Percentiles rank a stretch among this genome's conserved stretches.
These are phyloP conservation scores for Bubo bubo DNA, from an alignment of 2,113 vertebrate species.

Conservation along the genomic window DNA sequence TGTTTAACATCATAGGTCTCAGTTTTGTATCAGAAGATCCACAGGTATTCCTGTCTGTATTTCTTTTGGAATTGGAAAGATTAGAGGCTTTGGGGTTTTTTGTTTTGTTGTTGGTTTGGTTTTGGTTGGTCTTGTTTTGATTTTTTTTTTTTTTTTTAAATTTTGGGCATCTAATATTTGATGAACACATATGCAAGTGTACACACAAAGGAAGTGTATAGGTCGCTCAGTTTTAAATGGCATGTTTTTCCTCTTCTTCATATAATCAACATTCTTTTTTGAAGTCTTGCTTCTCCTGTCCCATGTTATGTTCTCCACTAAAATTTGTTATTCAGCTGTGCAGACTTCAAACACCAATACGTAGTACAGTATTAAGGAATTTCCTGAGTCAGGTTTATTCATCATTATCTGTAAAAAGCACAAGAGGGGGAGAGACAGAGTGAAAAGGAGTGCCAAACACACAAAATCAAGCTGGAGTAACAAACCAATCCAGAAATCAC, in stretches of 20 bases:
- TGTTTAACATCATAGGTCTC: neutral
- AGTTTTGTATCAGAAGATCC: neutral
- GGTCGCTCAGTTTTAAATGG: constrained; percentile 30
- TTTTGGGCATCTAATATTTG: neutral
- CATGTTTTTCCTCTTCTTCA: constrained; percentile 17
- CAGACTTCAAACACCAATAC: neutral
- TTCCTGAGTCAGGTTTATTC: constrained; percentile 74
- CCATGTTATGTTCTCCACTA: constrained; percentile 3
- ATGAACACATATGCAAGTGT: constrained; percentile 5
- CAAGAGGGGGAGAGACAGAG: neutral
- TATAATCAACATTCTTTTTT: constrained; percentile 2
- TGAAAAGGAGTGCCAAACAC: neutral
- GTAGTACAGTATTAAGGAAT: constrained; percentile 6
- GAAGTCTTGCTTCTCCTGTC: constrained; percentile 8
- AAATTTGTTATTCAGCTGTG: constrained; percentile 4
- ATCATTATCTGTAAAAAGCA: constrained; percentile 76
- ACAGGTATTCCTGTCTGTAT: neutral
- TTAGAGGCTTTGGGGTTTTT: neutral
- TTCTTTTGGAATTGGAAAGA: constrained; percentile 13
- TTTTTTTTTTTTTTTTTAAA: neutral
- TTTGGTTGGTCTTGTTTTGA: neutral
- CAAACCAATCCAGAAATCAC: neutral
- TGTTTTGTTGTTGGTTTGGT: neutral
- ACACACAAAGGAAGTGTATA: neutral
- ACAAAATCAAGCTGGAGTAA: neutral